Conservation (phyloP, 2,888 invertebrate genomes). For the Ariolimax columbianus region DNA sequence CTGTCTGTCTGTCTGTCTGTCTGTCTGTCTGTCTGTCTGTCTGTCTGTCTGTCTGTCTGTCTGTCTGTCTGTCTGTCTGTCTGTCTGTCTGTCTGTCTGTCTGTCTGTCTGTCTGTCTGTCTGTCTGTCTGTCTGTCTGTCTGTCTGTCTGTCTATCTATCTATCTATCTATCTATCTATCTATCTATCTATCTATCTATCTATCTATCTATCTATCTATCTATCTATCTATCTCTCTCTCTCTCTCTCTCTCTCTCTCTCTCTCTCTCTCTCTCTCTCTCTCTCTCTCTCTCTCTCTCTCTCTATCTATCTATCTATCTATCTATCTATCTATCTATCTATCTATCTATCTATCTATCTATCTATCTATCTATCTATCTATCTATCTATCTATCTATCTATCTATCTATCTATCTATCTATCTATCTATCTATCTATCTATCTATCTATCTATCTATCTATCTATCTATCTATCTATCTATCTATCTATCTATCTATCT, state of each 20-base stretch:
- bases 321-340: neutral
- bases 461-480: too few relatives aligned
- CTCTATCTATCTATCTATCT: too few relatives aligned
- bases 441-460: too few relatives aligned
- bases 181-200: neutral
- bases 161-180: too few relatives aligned
- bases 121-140: neutral
- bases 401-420: neutral
- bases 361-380: neutral
- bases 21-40: conserved; percentile 3
- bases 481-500: too few relatives aligned
- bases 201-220: too few relatives aligned
- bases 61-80: neutral
- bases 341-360: neutral
- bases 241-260: too few relatives aligned
- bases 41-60: conserved; percentile 17
- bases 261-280: neutral
- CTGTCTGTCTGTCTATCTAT: too few relatives aligned
- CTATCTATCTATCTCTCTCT: too few relatives aligned
- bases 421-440: neutral
- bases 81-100: conserved; percentile 25
- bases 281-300: too few relatives aligned
- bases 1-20: conserved; percentile 18
- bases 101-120: conserved; percentile 21
- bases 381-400: neutral